Percentiles rank a stretch among this genome's conserved stretches.
phyloP scores from a whole-genome alignment of 2,113 vertebrate species.

The Dicaeum eximium region DNA sequence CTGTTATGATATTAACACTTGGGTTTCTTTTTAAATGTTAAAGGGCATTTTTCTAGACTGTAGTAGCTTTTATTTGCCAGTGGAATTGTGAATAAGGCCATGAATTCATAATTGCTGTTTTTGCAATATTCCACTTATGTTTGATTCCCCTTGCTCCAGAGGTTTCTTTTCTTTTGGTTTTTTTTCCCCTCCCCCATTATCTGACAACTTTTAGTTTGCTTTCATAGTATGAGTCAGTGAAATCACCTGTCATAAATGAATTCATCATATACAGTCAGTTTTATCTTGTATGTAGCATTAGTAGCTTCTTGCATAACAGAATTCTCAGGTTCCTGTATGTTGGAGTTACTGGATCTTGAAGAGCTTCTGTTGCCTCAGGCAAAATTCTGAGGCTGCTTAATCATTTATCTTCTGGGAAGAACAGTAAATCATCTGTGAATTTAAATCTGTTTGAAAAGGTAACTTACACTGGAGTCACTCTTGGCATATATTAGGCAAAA shows the following conservation, averaged over 20 bases:
- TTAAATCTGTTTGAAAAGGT: slow-evolving; percentile 41
- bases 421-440: slow-evolving; percentile 15
- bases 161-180: neutral
- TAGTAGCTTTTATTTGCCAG: neutral
- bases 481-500: neutral
- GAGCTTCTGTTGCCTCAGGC: slow-evolving; percentile 7
- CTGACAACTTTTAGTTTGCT: neutral
- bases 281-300: neutral
- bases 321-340: neutral
- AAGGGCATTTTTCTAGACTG: neutral
- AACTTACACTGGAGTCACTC: neutral
- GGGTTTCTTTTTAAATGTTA: neutral
- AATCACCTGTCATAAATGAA: neutral
- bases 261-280: neutral
- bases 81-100: neutral
- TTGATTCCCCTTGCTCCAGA: neutral
- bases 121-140: neutral
- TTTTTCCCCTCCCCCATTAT: accelerated
- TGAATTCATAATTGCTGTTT: neutral
- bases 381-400: slow-evolving; percentile 5
- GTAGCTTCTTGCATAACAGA: neutral
- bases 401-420: slow-evolving; percentile 8
- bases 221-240: neutral
- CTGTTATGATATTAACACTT: neutral
- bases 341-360: slow-evolving; percentile 18